Conservation (phyloP, 2,888 invertebrate genomes). For the Agapetus fuscipes region DNA sequence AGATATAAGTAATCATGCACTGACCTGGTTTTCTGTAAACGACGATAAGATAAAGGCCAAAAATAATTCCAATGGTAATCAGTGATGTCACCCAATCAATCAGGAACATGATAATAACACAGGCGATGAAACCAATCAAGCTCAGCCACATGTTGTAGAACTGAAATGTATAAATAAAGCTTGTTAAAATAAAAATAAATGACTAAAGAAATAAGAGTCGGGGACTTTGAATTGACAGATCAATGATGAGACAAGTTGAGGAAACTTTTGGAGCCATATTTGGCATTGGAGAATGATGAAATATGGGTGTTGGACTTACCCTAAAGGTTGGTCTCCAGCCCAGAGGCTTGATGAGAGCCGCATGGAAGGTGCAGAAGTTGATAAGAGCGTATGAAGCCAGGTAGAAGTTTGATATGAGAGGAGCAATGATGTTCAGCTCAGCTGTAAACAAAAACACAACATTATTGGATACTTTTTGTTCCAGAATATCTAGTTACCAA, state of each 20-base stretch:
- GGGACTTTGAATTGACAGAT: too few species aligned
- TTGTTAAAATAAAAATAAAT: slow-evolving; percentile 19
- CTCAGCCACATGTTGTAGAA: slow-evolving; percentile 92
- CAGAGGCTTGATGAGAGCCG: slow-evolving; percentile 74
- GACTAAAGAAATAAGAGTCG: too few species aligned
- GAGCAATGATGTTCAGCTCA: slow-evolving; percentile 81
- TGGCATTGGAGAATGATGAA: too few species aligned
- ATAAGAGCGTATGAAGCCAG: slow-evolving; percentile 89
- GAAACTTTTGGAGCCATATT: too few species aligned
- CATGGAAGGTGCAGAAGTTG: slow-evolving; percentile 94
- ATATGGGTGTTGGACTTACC: too few species aligned
- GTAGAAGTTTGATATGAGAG: slow-evolving; percentile 92
- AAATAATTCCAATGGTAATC: slow-evolving; percentile 81
- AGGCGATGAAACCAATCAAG: slow-evolving; percentile 70
- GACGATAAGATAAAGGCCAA: slow-evolving; percentile 84
- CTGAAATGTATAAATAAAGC: slow-evolving; percentile 42
- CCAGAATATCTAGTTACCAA: too few species aligned
- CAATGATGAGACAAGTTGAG: too few species aligned
- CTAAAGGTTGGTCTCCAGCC: slow-evolving; percentile 88
- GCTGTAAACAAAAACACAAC: too few species aligned
- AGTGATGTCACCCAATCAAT: slow-evolving; percentile 90
- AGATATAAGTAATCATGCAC: too few species aligned
- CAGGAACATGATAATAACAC: slow-evolving; percentile 86
- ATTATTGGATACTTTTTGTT: too few species aligned
- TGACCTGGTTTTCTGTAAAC: slow-evolving; percentile 86